Base-by-base conservation (phyloP, 1,140 invertebrate species). In the Calosoma granatense region DNA sequence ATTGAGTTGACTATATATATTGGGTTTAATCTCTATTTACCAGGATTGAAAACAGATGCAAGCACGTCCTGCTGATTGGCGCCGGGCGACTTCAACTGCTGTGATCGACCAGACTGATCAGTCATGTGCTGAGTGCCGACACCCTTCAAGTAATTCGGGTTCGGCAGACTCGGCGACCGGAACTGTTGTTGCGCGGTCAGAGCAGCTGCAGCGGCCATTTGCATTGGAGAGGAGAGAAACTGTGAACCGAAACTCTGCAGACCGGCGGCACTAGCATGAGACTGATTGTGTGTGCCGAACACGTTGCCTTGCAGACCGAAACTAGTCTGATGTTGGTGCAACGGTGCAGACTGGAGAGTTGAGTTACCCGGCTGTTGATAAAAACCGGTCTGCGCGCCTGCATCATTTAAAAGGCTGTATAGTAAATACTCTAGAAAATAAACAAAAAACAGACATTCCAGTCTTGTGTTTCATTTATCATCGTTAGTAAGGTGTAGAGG, bases 311-410 rank as follows among this genome's bases (percentile, higher is more conserved):
- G 69, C 15, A 70, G 60, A 17, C 69, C 69, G 54, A 65, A 70
- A 21, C 69, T 65, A 9, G 68, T 61, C 57, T 70, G 70, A 55
- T 70, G 67, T 55, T 68, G 69, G 47, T 65, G 64, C 22, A 67
- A 57, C 36, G 65, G 68, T n/a, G 62, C 66, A 11, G 67, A 66
- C 20, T 61, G 64, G 20, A 69, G 39, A 14, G 64, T 63, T 14
- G 68, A 70, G 59, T 58, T 69, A 15, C 64, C 67, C 6, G 69
- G 68, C 58, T 69, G 68, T 62, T 70, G 70, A 58, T 65, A 71
- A 55, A 67, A 71, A 12, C 68, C 70, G 52, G 65, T 67, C 55
- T 71, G 70, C n/a, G 64, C 70, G 23, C 65, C 68, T 68, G 26
- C 21, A 41, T 21, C 19, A 20, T 54, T 26, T n/a, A n/a, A n/a